phyloP scores from a whole-genome alignment of 2,888 invertebrate genomes.

The Eupithecia tripunctaria region DNA sequence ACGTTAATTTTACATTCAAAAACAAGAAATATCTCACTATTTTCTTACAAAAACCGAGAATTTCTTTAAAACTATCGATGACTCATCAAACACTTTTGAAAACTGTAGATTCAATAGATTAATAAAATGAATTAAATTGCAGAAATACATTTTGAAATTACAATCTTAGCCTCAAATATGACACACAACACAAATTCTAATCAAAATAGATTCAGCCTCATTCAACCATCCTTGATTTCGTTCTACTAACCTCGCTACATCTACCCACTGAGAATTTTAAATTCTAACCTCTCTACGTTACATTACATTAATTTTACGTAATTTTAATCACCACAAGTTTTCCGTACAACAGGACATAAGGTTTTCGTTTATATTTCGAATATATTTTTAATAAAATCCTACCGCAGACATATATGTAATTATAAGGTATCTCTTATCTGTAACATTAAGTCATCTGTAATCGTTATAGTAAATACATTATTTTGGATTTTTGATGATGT shows the following conservation, averaged over 20 bases:
- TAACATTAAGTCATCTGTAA: too few relatives aligned
- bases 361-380: neutral
- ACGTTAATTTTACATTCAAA: conserved; percentile 1
- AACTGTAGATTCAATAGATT: too few relatives aligned
- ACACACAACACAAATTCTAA: conserved; percentile 39
- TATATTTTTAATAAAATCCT: neutral
- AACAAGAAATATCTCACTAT: conserved; percentile 5
- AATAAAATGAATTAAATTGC: too few relatives aligned
- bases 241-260: conserved; percentile 58
- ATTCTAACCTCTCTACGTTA: conserved; percentile 47
- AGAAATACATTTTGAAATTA: neutral
- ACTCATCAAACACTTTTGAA: neutral
- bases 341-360: neutral
- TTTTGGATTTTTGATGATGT: too few relatives aligned
- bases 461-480: too few relatives aligned
- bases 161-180: conserved; percentile 40
- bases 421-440: too few relatives aligned
- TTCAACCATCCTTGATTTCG: conserved; percentile 22
- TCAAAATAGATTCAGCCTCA: conserved; percentile 42
- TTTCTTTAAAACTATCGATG: neutral
- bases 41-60: conserved; percentile 4
- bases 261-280: conserved; percentile 68
- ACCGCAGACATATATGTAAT: too few relatives aligned
- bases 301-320: neutral
- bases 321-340: neutral